phyloP scores from a whole-genome alignment of 2,797 vertebrate genomes.

The Chlorospingus flavigularis region DNA sequence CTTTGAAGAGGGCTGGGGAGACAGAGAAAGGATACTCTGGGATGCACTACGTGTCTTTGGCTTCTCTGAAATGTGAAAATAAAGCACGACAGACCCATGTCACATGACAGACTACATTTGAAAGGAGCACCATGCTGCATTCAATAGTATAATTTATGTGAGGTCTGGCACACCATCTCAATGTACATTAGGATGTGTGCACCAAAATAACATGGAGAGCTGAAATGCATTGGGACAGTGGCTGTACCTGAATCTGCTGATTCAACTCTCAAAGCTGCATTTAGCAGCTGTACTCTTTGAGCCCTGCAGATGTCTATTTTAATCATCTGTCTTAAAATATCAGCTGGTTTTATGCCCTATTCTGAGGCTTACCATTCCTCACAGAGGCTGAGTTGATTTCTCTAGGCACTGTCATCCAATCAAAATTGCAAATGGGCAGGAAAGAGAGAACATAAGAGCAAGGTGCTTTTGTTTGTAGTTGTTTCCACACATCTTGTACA shows the following conservation, averaged over 20 bases:
- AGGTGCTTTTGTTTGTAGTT: background rate
- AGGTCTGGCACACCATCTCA: background rate
- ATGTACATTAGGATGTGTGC: background rate
- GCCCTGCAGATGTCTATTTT: conserved; percentile 50
- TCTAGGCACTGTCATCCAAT: background rate
- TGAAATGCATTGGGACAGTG: background rate
- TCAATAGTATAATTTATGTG: background rate
- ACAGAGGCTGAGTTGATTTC: conserved; percentile 49
- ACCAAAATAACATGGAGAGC: background rate
- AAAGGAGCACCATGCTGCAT: background rate
- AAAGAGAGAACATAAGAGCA: conserved; percentile 29
- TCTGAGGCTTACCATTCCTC: conserved; percentile 30
- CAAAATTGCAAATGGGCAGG: conserved; percentile 39
- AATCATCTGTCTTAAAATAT: conserved; percentile 62
- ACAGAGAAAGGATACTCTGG: background rate
- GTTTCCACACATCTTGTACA: background rate
- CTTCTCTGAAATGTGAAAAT: background rate
- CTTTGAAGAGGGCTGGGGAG: background rate
- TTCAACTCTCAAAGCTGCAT: conserved; percentile 49
- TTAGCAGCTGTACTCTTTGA: conserved; percentile 53
- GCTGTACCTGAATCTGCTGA: conserved; percentile 62
- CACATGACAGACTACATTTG: rapidly evolving
- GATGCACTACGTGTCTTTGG: background rate
- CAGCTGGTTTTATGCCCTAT: conserved; percentile 45
- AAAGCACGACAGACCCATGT: background rate